Percentiles rank a stretch among this genome's conserved stretches.
phyloP scores from a whole-genome alignment of 2,113 vertebrate genomes.

The Epinephelus moara region DNA sequence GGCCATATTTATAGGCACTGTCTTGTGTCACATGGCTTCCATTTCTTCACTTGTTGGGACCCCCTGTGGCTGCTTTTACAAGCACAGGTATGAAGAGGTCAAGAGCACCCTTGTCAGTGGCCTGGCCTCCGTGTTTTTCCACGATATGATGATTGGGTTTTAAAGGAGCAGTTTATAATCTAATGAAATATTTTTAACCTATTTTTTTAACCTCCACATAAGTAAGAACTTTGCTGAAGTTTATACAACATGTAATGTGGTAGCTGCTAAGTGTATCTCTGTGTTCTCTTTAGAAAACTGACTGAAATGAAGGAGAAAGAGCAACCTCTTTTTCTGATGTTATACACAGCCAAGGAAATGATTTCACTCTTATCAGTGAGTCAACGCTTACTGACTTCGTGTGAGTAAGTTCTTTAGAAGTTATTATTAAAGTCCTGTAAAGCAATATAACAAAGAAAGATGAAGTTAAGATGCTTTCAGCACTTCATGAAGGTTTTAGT shows the following conservation, averaged over 20 bases:
- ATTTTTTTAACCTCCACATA: not conserved
- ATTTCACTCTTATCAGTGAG: not conserved
- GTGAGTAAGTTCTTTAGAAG: not conserved
- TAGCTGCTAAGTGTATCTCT: not conserved
- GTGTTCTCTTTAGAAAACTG: not conserved
- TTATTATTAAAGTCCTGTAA: not conserved
- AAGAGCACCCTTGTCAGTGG: conserved; percentile 69
- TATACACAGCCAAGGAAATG: not conserved
- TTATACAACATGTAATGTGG: not conserved
- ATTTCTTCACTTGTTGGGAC: conserved; percentile 86
- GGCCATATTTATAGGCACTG: conserved; percentile 87
- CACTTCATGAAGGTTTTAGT: not conserved
- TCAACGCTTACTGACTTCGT: not conserved
- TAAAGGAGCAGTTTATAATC: not conserved
- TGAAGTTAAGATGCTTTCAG: not conserved
- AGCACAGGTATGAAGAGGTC: conserved; percentile 84
- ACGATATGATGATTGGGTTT: not conserved
- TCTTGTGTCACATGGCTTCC: conserved; percentile 88
- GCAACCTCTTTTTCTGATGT: not conserved
- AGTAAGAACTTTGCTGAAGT: not conserved
- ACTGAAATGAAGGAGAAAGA: not conserved
- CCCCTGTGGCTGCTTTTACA: conserved; percentile 86
- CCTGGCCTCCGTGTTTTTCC: conserved; percentile 2
- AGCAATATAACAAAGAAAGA: not conserved
- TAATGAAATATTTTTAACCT: not conserved